Evolutionary conservation across 2,888 invertebrate genomes (phyloP), one percentile per base, ranked within the genome.

Genomic region (Acleris sparsana): DNA sequence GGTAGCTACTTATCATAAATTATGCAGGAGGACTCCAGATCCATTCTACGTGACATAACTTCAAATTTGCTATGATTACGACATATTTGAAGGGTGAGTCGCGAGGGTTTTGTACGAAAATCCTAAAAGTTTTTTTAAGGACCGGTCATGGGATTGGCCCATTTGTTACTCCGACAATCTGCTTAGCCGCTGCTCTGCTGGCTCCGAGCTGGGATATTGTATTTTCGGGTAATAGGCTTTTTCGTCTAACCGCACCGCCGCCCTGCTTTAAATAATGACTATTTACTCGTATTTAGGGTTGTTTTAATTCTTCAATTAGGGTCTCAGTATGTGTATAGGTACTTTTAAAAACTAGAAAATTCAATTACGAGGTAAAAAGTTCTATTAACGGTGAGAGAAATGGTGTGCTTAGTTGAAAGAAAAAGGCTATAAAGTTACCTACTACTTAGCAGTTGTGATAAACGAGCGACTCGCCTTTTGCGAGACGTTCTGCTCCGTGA

Each of bases 91-190:
- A 68, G 69, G 68, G 67, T 71, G 72, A 74, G 75, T 75, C 69
- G 61, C 53, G 70, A 70, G 69, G 70, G 69, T 75, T 76, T 72
- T 71, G 67, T 72, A 70, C 58, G 70, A 57, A 71, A 69, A 59
- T 66, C 64, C 66, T 67, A 65, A 69, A 72, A 76, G 72, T 69
- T 75, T 78, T 77, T 78, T 75, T 72, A 74, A 72, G 73, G 72
- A 72, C 77, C 69, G 72, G 74, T 69, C 70, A 72, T 75, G 73
- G 71, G 80, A 83, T 80, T 78, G 76, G 73, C 72, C 77, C 79
- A 83, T 86, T 80, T 79, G 71, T 83, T 80, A 80, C 73, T 67
- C 74, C 64, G 72, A 75, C 78, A 78, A 76, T 79, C 73, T 77
- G 73, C 71, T 75, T 70, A 71, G 70, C 63, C 71, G 71, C 62